phyloP scores from a whole-genome alignment of 2,113 vertebrate species.

The Alethe castanea region DNA sequence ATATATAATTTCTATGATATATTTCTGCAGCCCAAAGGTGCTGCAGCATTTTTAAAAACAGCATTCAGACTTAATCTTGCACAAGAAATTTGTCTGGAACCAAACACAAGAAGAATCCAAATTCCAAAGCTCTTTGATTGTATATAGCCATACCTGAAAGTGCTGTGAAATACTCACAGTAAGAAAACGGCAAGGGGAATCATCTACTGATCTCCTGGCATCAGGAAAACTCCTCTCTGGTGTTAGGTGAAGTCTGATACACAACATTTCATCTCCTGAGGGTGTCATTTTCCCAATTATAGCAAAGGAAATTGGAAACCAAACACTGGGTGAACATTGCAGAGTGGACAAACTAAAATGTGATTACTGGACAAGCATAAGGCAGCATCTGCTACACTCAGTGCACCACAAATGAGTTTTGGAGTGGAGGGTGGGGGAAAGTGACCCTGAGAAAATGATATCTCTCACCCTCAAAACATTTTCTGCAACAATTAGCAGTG shows the following conservation, averaged over 20 bases:
- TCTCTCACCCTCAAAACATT: not conserved
- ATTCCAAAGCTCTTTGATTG: not conserved
- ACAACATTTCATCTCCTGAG: not conserved
- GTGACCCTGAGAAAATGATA: not conserved
- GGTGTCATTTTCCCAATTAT: not conserved
- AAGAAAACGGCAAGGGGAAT: not conserved
- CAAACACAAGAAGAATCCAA: not conserved
- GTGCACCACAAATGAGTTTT: not conserved
- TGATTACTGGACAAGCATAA: not conserved
- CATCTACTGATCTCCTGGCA: not conserved
- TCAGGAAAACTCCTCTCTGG: not conserved
- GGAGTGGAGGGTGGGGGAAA: not conserved
- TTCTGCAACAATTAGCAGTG: not conserved
- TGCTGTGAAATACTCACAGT: not conserved
- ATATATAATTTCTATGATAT: not conserved
- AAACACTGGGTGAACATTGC: not conserved
- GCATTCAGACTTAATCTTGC: not conserved
- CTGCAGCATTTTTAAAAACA: not conserved
- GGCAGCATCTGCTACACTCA: not conserved
- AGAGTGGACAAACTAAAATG: not conserved
- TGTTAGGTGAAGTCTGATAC: not conserved
- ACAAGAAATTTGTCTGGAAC: not conserved
- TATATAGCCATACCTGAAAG: not conserved
- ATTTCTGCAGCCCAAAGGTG: not conserved
- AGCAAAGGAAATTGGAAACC: conserved; percentile 13